Percentiles rank a stretch among this genome's conserved stretches.
Conservation (phyloP, 2,888 invertebrate genomes). For the Callyntrura guangdongensis region DNA sequence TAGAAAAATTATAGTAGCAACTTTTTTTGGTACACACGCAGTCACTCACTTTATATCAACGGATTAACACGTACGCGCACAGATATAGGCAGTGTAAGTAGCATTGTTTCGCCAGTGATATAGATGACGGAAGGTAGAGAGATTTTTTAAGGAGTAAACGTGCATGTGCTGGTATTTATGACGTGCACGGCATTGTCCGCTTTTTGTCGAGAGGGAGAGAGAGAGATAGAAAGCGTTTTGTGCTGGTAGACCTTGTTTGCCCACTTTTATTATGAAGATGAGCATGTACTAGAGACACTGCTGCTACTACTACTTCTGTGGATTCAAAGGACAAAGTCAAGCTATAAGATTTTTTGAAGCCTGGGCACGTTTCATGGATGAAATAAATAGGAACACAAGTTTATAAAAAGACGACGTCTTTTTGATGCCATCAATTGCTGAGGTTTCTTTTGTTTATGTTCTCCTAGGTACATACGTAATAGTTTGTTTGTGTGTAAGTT, state of each 20-base stretch:
- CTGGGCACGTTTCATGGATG: constrained; percentile 54
- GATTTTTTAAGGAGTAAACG: neutral
- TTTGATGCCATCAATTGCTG: neutral
- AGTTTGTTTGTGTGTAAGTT: neutral
- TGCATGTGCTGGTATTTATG: neutral
- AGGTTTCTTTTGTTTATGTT: neutral
- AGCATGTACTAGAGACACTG: constrained; percentile 13
- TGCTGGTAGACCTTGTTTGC: neutral
- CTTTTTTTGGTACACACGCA: neutral
- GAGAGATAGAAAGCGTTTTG: neutral
- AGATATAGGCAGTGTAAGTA: no score
- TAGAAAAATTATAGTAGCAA: constrained; percentile 43
- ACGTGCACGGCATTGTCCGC: constrained; percentile 20
- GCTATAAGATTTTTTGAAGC: constrained; percentile 43
- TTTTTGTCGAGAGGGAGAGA: neutral
- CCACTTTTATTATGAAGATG: constrained; percentile 18
- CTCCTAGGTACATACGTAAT: neutral
- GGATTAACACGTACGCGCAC: constrained; percentile 41
- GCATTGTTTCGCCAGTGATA: neutral
- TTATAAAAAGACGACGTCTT: neutral
- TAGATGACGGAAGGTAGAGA: neutral
- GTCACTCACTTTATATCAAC: neutral
- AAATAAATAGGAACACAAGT: constrained; percentile 1
- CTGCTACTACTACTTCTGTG: no score
- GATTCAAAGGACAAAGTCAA: neutral